Evolutionary conservation across 1,140 invertebrate species (phyloP), one percentile per base, ranked within the genome.

Genomic region (Whitmania pigra): DNA sequence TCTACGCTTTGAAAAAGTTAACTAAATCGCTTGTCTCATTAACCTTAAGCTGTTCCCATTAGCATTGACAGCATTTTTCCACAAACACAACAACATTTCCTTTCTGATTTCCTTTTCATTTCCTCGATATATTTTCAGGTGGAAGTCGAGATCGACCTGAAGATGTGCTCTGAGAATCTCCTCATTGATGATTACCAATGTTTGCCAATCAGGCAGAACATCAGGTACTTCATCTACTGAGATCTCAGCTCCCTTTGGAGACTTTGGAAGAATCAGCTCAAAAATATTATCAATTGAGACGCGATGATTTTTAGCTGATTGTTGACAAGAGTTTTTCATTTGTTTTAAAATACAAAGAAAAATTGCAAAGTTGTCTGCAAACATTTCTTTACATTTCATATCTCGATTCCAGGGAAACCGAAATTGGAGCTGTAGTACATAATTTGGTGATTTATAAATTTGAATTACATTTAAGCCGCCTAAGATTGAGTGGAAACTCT

Each of bases 181-280:
- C 22, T 31, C 20, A 63, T 63, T 31, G 57, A 63, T 20, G 57
- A 63, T 63, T 63, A 63, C 57, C 22, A 63, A 63, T 63, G 57
- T 63, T 31, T 63, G 22, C 57, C 57, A 7, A 63, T 63, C 22
- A 63, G 57, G 29, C 57, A 63, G 20, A 25, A 22, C 57, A 63
- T 63, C 57, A 63, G 29, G 29, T 63, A 63, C 57, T 63, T 63
- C 29, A 22, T 63, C 22, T 63, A 63, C 57, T 63, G 29, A 31
- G 29, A 25, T 63, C 20, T 63, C 9, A 31, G 0, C 18, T 22
- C 18, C 18, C 1, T 20, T 63, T 17, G 43, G 9, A 17, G 43
- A 17, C 43, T 1, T 49, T 49, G 5, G 13, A 49, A 13, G 43
- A 49, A 1, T 1, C 13, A 15, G 43, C 43, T 49, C 9, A 49